A percentile compares a stretch with the other conserved stretches of the same genome.
Conservation (phyloP, 2,797 vertebrate genomes). For the Pantherophis vulpinus region DNA sequence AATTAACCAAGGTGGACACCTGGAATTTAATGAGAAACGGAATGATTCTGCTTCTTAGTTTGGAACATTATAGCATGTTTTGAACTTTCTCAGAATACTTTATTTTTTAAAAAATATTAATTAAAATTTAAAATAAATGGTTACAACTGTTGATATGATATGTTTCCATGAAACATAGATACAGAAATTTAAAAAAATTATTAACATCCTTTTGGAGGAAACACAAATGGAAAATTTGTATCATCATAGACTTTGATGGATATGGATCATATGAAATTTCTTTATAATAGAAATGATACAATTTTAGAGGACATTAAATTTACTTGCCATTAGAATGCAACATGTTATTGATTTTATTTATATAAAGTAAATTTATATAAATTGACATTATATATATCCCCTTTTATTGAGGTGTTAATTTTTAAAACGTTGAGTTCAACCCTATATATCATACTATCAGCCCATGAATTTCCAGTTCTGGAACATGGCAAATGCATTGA, state of each 20-base stretch:
- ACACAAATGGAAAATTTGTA: neutral
- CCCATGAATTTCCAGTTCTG: neutral
- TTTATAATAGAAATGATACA: neutral
- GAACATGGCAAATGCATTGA: neutral
- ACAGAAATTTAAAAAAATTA: neutral
- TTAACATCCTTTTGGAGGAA: neutral
- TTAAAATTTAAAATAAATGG: neutral
- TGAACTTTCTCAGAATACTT: neutral
- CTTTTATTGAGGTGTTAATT: neutral
- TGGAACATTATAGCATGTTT: neutral
- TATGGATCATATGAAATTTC: neutral
- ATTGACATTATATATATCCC: neutral
- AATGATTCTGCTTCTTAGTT: neutral
- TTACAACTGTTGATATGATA: neutral
- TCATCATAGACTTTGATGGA: neutral
- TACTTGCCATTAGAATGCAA: neutral
- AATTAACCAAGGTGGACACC: neutral
- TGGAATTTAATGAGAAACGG: neutral
- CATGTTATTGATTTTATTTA: neutral
- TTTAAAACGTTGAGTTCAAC: neutral
- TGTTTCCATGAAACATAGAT: neutral
- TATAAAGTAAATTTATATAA: neutral
- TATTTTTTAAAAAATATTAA: neutral
- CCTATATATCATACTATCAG: neutral
- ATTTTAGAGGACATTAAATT: neutral